Evolutionary conservation across 2,888 invertebrate genomes (phyloP).

Genomic region (Diloba caeruleocephala): DNA sequence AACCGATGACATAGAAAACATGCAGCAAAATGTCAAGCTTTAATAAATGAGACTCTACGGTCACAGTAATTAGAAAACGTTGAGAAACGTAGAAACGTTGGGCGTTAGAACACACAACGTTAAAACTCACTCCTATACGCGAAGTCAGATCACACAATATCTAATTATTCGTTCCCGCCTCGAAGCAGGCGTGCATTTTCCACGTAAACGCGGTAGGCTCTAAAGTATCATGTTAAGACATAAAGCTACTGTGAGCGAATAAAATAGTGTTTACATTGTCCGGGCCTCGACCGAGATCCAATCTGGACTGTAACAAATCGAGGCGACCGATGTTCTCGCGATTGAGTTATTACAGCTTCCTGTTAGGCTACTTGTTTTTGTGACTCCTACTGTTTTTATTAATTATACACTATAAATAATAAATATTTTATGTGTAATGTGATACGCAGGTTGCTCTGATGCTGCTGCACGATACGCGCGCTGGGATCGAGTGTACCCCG

Average conservation of each 20-base stretch:
- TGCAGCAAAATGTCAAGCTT: too few species aligned
- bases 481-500: slow-evolving; percentile 66
- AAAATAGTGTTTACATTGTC: slow-evolving; percentile 74
- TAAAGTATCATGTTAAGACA: slow-evolving; percentile 82
- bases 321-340: slow-evolving; percentile 77
- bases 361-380: slow-evolving; percentile 88
- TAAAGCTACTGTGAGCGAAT: slow-evolving; percentile 71
- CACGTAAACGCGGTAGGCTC: slow-evolving; percentile 74
- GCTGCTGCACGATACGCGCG: slow-evolving; percentile 74
- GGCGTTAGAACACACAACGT: slow-evolving; percentile 2
- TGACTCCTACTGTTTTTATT: slow-evolving; percentile 87
- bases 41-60: too few species aligned
- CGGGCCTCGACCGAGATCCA: slow-evolving; percentile 74
- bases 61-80: too few species aligned
- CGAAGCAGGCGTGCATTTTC: slow-evolving; percentile 53
- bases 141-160: slow-evolving; percentile 36
- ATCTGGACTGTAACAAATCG: slow-evolving; percentile 88
- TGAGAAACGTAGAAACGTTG: too few species aligned
- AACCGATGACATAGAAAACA: too few species aligned
- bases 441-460: slow-evolving; percentile 83
- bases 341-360: slow-evolving; percentile 90
- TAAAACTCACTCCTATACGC: slow-evolving; percentile 8
- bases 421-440: slow-evolving; percentile 88
- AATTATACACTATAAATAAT: slow-evolving; percentile 88
- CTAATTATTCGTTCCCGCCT: slow-evolving; percentile 40